Evolutionary conservation across 2,888 invertebrate genomes (phyloP), one percentile per base, ranked within the genome.

Genomic region (Heteromurus nitidus): DNA sequence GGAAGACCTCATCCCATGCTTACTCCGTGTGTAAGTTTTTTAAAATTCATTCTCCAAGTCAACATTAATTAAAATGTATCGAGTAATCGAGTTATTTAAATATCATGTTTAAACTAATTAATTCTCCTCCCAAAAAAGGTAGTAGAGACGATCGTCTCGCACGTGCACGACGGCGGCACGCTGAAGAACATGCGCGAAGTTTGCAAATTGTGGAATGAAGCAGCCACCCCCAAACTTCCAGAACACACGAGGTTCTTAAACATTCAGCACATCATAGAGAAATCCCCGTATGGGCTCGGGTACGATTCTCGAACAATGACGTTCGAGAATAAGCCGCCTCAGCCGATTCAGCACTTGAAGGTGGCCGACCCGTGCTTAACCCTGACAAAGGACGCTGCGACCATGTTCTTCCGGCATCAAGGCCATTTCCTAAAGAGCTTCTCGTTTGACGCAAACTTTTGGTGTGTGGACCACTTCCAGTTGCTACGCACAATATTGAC

Each of bases 371-470:
- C 74, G 3, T 74, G 74, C 28, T 1, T n/a, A 0, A 20, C 1
- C 11, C 18, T 74, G n/a, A 53, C 9, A 13, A 36, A 11, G 44
- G 31, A 22, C 1, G 53, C 31, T 13, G 65, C 44, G 11, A 1
- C 0, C 0, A 16, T 2, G 9, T 74, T 24, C n/a, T 53, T 74
- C 11, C 26, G 5, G 7, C 2, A 3, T 1, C 3, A 26, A 3
- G 74, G 74, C 2, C 2, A 20, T 1, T 22, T 9, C 0, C 22
- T 74, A 16, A 74, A 30, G 31, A 55, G 26, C 3, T 13, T 74
- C 18, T 30, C 30, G 2, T 65, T 53, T 3, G 74, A 74, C 22
- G 74, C 74, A 9, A 74, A 74, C n/a, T 26, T 74, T 7, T 74
- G 26, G 31, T 74, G 74, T 47, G 24, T 31, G 18, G 74, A 65